Conservation (phyloP, 35 echinoderm and acorn worm species). For the Eucidaris tribuloides region DNA sequence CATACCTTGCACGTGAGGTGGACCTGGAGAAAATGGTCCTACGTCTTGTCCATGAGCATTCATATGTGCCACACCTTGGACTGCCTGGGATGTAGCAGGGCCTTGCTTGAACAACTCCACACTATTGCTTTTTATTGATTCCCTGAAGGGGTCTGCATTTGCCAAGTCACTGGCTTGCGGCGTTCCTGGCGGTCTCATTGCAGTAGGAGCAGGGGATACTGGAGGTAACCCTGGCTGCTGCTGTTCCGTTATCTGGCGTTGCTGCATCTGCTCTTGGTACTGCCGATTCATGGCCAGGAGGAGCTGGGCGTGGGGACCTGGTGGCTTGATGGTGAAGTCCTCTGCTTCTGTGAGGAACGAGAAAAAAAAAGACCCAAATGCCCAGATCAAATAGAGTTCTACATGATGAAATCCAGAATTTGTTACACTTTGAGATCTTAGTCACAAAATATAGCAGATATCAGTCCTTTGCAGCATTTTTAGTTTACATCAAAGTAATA, state of each 20-base stretch:
- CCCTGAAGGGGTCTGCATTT: slow-evolving; percentile 5
- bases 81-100: background rate
- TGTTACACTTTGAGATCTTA: too few species aligned
- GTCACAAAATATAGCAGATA: background rate
- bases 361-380: background rate
- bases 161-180: slow-evolving; percentile 13
- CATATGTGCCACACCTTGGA: background rate
- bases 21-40: slow-evolving; percentile 11
- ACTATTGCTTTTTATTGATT: slow-evolving; percentile 13
- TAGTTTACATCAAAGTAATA: background rate
- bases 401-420: too few species aligned
- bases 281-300: slow-evolving; percentile 95
- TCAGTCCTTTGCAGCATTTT: background rate
- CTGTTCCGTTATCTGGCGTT: slow-evolving; percentile 40
- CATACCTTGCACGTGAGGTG: background rate
- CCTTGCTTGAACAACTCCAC: slow-evolving; percentile 7
- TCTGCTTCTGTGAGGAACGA: slow-evolving; percentile 71
- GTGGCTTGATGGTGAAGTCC: slow-evolving; percentile 77
- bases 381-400: background rate
- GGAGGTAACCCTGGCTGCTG: slow-evolving; percentile 31
- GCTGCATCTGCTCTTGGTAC: slow-evolving; percentile 78
- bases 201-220: slow-evolving; percentile 3
- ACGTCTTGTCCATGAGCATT: slow-evolving; percentile 20
- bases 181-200: slow-evolving; percentile 1
- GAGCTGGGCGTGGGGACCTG: slow-evolving; percentile 94